Base-by-base conservation (phyloP, 2,113 vertebrate genomes). In the Brachypodius melanocephalos region DNA sequence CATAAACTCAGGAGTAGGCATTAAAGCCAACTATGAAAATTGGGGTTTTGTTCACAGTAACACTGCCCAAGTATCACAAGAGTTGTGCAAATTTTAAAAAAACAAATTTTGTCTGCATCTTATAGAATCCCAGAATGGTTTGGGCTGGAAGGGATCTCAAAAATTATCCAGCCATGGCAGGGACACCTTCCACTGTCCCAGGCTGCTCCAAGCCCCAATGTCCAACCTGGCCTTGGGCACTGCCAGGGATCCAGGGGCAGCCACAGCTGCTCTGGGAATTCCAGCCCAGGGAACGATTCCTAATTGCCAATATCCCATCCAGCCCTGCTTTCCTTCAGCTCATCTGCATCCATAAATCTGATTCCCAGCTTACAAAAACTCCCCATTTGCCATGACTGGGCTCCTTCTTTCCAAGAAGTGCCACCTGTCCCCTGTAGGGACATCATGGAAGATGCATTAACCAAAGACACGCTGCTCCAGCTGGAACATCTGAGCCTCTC, bases 101-200 rank as follows among this genome's bases (percentile, higher is more conserved):
- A 13, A 90, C 55, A 28, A 3, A 19, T 77, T 83, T 46, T 77
- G 15, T 66, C 48, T 52, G n/a, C 7, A 28, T 75, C 36, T 45
- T 20, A 11, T 0, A 32, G 25, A 58, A 51, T 38, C 32, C 5
- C 0, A 4, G 21, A 28, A 24, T 45, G 51, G 43, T 24, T 45
- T 51, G 32, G 45, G 22, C n/a, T 17, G 32, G 51, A 6, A 66
- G 7, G 5, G 8, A 65, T 2, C 10, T 32, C 1, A 32, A n/a
- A 58, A 1, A 0, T 2, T 0, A 49, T 0, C 26, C 31, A 31
- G n/a, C 10, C 42, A 14, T 10, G 74, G 57, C 66, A 87, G 57
- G 34, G 75, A 42, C 85, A 18, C 34, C 49, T 88, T 0, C 43
- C 75, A 43, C 31, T 31, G 32, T 14, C 2, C 85, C 84, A 78